phyloP scores from a whole-genome alignment of 2,888 invertebrate genomes.

The Thyatira batis region DNA sequence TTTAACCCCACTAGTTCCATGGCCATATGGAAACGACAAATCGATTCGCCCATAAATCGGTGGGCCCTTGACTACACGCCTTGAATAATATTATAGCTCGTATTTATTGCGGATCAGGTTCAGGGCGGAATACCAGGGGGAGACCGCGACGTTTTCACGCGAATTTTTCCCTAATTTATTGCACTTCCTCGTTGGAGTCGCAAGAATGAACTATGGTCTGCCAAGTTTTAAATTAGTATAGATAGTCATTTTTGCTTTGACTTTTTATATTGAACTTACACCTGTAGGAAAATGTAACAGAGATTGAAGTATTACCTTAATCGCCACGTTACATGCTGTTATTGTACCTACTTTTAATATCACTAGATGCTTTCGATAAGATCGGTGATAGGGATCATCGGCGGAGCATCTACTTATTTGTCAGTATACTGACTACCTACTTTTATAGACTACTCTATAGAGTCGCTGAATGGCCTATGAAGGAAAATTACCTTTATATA shows the following conservation, averaged over 20 bases:
- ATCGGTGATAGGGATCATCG: too few relatives aligned
- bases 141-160: constrained; percentile 10
- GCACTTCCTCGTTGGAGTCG: constrained; percentile 15
- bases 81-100: constrained; percentile 69
- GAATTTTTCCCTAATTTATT: constrained; percentile 41
- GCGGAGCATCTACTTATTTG: too few relatives aligned
- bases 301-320: too few relatives aligned
- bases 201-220: not conserved
- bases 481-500: too few relatives aligned
- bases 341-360: too few relatives aligned
- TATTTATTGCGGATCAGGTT: constrained; percentile 71
- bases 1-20: constrained; percentile 24
- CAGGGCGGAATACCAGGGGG: constrained; percentile 39
- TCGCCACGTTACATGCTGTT: too few relatives aligned
- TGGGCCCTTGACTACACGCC: constrained; percentile 59
- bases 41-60: constrained; percentile 70
- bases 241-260: not conserved
- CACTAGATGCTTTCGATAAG: too few relatives aligned
- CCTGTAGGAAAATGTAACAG: too few relatives aligned
- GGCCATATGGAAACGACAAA: constrained; percentile 53
- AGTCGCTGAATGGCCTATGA: too few relatives aligned
- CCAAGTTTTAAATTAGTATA: not conserved
- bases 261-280: too few relatives aligned
- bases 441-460: too few relatives aligned
- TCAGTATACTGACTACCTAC: too few relatives aligned